Evolutionary conservation across 2,888 invertebrate genomes (phyloP), one percentile per base, ranked within the genome.

Genomic region (Selenia dentaria): DNA sequence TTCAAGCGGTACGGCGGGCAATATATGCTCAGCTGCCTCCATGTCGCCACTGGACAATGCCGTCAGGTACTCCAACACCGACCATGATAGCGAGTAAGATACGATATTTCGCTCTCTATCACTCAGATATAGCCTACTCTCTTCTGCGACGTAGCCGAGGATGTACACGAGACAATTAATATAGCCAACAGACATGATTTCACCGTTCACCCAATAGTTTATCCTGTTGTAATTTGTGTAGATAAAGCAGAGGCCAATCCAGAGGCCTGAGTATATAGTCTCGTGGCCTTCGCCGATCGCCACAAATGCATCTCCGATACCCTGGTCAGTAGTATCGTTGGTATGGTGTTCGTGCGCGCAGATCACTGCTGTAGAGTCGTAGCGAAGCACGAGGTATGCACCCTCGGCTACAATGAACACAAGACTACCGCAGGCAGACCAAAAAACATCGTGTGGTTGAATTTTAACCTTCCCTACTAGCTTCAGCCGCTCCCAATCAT

Each of bases 161-260:
- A 39, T 34, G 24, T 34, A 18, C 38, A 45, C 18, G 0, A 14
- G 14, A 6, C 24, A 14, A 6, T 34, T 26, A 4, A 39, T 24
- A 10, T n/a, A n/a, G 0, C 28, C 6, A 16, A 45, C 9, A 3
- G 24, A n/a, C 1, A 9, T 16, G 13, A 12, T 12, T 6, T 39
- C 45, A 2, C 29, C 29, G 2, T 10, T 34, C 10, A 24, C 10
- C 24, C 18, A 45, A 13, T 29, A 34, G 18, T 39, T 39, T 2
- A 45, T 24, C 3, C 9, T 18, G 11, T 29, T 28, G 8, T 38
- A 24, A 9, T 37, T 28, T 0, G 28, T 20, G 14, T 45, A 45
- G 1, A 45, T 2, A 12, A 45, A 45, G 16, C 45, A 45, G 6
- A 39, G 34, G 2, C 25, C 18, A 3, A 34, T 6, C 45, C 45